Evolutionary conservation across 2,113 vertebrate genomes (phyloP), one percentile per base, ranked within the genome.

Genomic region (Phylloscopus trochilus): DNA sequence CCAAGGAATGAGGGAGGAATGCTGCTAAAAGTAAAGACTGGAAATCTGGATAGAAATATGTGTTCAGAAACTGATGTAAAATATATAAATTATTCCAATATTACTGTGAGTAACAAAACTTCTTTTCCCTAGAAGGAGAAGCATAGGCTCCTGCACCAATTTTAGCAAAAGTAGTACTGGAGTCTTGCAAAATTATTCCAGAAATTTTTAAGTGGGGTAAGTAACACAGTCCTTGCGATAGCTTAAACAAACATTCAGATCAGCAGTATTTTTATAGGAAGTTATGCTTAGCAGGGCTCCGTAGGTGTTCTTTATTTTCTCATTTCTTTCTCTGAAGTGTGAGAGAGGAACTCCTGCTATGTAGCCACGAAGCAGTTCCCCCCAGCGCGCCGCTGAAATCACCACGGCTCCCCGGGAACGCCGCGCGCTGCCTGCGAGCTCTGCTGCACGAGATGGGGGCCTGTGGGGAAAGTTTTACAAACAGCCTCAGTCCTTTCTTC

Each of bases 151-250:
- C 69, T 47, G 46, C 39, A 58, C 22, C 39, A 46, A 11, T 75
- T 91, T 87, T 73, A 80, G 28, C 58, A 35, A 51, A 81, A 92
- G 51, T 41, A n/a, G 24, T 44, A 9, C 24, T 74, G 31, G 56
- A 86, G 43, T 35, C 69, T 87, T 78, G 21, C 3, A 43, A 62
- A 96, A 76, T 67, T 81, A 81, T 70, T 52, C 41, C 64, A 75
- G 82, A 81, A 91, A 90, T 43, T 56, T 67, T 8, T 28, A 62
- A 84, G 64, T 83, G 79, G 28, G 15, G 12, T 76, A 76, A 91
- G 81, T 73, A 62, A 33, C 49, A 1, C 8, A 35, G 66, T 52
- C 39, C 70, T 83, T 16, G 19, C 15, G 55, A 30, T 72, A 90
- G 63, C n/a, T 23, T 75, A 77, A 89, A 43, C 49, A 74, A 89